Evolutionary conservation across 2,113 vertebrate species (phyloP).

Genomic region (Picathartes gymnocephalus): DNA sequence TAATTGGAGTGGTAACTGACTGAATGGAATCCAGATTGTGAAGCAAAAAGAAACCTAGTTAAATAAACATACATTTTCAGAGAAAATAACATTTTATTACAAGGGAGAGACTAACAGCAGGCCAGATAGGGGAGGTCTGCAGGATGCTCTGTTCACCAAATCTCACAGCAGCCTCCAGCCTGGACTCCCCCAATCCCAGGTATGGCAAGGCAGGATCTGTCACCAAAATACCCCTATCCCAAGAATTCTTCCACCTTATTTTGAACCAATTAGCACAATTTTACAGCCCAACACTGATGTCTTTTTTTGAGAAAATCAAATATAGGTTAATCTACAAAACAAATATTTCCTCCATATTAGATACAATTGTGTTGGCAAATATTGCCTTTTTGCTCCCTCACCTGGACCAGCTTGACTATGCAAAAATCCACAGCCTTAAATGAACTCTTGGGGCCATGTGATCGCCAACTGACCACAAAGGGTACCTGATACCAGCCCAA

Average conservation of each 20-base stretch:
- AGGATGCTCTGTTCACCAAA: not conserved
- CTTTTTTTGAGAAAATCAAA: slow-evolving; percentile 22
- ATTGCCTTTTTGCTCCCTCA: not conserved
- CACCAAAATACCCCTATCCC: not conserved
- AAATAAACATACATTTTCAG: slow-evolving; percentile 81
- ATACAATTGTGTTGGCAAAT: not conserved
- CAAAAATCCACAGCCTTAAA: not conserved
- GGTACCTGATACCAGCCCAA: not conserved
- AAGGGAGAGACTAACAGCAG: slow-evolving; percentile 64
- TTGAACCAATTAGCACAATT: not conserved
- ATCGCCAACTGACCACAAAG: not conserved
- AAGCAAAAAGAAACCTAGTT: slow-evolving; percentile 76
- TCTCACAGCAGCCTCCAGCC: not conserved
- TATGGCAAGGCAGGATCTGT: not conserved
- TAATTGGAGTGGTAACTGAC: slow-evolving; percentile 91
- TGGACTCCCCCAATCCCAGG: not conserved
- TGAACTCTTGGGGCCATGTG: not conserved
- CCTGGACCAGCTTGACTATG: not conserved
- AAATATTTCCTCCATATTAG: not conserved
- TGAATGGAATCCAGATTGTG: slow-evolving; percentile 83
- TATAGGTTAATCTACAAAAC: not conserved
- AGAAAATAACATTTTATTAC: slow-evolving; percentile 73
- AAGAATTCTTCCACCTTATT: not conserved
- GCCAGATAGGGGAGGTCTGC: slow-evolving; percentile 40
- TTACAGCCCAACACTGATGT: not conserved